These are phyloP conservation scores for Apotomis betuletana DNA, from an alignment of 2,888 invertebrate genomes.

Conservation along the genomic window DNA sequence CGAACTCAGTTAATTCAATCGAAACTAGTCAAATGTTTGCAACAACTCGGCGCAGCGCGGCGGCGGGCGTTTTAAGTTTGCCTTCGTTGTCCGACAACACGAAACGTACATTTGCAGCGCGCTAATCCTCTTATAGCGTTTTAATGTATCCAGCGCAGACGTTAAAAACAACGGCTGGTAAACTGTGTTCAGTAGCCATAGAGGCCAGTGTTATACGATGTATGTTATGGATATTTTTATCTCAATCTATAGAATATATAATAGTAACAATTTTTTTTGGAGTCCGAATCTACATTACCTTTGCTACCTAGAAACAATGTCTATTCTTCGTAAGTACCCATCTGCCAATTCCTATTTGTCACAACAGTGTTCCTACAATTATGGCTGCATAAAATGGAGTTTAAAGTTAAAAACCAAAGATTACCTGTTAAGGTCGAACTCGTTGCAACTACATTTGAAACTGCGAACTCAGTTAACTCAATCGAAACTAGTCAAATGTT, in stretches of 20 bases:
- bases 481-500: conserved; percentile 41
- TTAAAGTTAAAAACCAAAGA: conserved; percentile 16
- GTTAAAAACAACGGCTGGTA: conserved; percentile 13
- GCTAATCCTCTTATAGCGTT: conserved; percentile 38
- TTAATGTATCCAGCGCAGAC: conserved; percentile 24
- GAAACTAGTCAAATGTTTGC: conserved; percentile 40
- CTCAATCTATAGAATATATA: too few relatives aligned
- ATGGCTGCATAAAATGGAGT: too few relatives aligned
- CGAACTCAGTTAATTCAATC: conserved; percentile 39
- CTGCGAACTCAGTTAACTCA: conserved; percentile 37
- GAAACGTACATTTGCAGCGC: conserved; percentile 38
- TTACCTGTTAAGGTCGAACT: conserved; percentile 26
- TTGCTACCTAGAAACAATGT: too few relatives aligned
- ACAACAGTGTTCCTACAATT: too few relatives aligned
- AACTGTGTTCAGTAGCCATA: background rate
- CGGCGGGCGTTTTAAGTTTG: conserved; percentile 38
- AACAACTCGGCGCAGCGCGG: conserved; percentile 23
- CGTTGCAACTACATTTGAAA: conserved; percentile 15
- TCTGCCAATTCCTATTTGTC: too few relatives aligned
- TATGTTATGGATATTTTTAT: too few relatives aligned
- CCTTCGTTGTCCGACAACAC: conserved; percentile 33
- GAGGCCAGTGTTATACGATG: too few relatives aligned
- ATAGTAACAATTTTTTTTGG: too few relatives aligned
- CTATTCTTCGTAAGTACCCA: too few relatives aligned
- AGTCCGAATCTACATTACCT: too few relatives aligned